These are phyloP conservation scores for Tragelaphus strepsiceros DNA, from an alignment of 2,113 vertebrate genomes.

Conservation along the genomic window DNA sequence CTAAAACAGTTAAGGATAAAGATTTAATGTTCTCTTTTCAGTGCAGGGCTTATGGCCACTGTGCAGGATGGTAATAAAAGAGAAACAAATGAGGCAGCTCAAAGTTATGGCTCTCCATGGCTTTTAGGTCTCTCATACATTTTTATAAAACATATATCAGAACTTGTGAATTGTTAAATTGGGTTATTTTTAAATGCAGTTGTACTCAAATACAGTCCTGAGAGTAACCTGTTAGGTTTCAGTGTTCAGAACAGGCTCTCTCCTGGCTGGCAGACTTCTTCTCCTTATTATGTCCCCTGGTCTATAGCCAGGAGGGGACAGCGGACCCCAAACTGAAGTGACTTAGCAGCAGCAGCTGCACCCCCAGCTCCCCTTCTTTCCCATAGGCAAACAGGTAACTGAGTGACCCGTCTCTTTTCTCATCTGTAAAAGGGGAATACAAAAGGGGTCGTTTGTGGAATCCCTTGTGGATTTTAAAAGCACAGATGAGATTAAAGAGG, in stretches of 20 bases:
- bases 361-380: not conserved
- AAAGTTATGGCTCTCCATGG: constrained; percentile 81
- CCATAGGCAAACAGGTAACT: not conserved
- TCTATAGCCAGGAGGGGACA: not conserved
- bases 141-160: constrained; percentile 80
- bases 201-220: constrained; percentile 51
- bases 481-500: constrained; percentile 13
- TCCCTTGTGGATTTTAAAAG: not conserved
- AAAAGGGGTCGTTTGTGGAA: not conserved
- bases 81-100: constrained; percentile 81
- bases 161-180: constrained; percentile 80
- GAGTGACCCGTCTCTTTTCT: not conserved
- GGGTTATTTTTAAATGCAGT: constrained; percentile 62
- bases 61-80: constrained; percentile 78
- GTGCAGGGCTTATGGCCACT: constrained; percentile 75
- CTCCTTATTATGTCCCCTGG: not conserved
- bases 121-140: constrained; percentile 79
- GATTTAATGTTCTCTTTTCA: constrained; percentile 81
- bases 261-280: not conserved
- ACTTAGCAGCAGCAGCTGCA: not conserved
- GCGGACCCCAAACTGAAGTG: not conserved
- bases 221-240: constrained; percentile 21
- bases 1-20: constrained; percentile 83
- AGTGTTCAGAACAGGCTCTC: not conserved
- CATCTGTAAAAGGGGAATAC: not conserved